Percentiles rank a stretch among this genome's conserved stretches.
Evolutionary conservation across 1,140 invertebrate species (phyloP).

Genomic region (Papilio glaucus): DNA sequence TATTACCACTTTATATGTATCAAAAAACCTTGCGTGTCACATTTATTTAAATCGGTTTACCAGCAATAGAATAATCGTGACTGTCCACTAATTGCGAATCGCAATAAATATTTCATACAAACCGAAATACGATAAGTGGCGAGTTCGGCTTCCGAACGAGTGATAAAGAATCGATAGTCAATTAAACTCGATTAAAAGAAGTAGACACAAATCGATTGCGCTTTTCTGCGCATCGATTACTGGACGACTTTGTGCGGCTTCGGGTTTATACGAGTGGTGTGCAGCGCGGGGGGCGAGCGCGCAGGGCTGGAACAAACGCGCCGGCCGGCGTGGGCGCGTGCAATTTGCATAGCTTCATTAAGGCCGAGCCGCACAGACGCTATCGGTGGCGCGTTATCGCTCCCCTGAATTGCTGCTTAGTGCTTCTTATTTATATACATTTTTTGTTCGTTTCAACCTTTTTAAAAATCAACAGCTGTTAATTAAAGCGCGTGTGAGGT

Average conservation of each 20-base stretch:
- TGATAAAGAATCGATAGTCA: conserved; percentile 31
- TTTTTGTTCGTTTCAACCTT: conserved; percentile 41
- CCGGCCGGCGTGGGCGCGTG: conserved; percentile 47
- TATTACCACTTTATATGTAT: neutral
- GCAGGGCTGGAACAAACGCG: conserved; percentile 29
- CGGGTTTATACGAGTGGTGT: neutral
- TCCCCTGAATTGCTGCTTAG: conserved; percentile 45
- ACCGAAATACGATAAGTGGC: conserved; percentile 19
- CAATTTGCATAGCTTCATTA: conserved; percentile 69
- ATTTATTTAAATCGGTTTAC: neutral
- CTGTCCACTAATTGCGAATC: neutral
- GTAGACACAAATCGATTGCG: conserved; percentile 26
- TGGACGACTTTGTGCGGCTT: neutral
- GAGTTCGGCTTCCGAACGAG: conserved; percentile 5
- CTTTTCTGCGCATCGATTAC: conserved; percentile 28
- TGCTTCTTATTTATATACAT: conserved; percentile 14
- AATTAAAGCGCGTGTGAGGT: conserved; percentile 66
- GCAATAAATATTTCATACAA: conserved; percentile 26
- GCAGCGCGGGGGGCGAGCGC: neutral
- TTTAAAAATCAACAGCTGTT: conserved; percentile 51
- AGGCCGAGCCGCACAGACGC: conserved; percentile 32
- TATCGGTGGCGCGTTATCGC: conserved; percentile 44
- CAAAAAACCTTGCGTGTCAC: neutral
- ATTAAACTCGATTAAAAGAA: conserved; percentile 29
- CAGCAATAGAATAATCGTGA: neutral